Conservation (phyloP, 64 coral and sea anemone genomes). For the Pachyseris speciosa region DNA sequence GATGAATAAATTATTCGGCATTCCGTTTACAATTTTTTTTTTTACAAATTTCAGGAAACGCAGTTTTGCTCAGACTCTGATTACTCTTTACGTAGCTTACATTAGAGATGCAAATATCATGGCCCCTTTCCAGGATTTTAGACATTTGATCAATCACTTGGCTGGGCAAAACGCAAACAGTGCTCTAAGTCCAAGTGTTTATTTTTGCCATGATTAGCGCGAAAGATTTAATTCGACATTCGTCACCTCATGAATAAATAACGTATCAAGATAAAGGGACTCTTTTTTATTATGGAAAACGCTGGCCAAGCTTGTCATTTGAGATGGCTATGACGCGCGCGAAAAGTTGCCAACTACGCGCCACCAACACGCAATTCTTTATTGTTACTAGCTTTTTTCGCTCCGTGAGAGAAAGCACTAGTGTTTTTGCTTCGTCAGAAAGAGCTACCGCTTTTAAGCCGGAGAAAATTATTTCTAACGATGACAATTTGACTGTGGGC, state of each 20-base stretch:
- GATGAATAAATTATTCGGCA: too few species aligned
- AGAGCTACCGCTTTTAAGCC: background rate
- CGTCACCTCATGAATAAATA: conserved; percentile 16
- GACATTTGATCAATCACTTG: too few species aligned
- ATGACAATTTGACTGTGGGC: background rate
- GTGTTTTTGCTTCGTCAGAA: background rate
- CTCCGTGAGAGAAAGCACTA: background rate
- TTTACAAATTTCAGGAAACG: too few species aligned
- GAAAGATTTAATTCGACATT: background rate
- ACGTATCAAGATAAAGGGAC: background rate
- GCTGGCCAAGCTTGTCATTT: background rate
- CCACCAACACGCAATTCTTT: background rate
- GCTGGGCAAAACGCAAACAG: background rate
- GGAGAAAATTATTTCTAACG: background rate
- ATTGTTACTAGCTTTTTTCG: background rate
- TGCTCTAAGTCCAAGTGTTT: background rate
- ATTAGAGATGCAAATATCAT: too few species aligned
- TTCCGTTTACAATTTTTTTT: too few species aligned
- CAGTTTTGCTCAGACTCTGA: too few species aligned
- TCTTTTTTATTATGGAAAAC: background rate
- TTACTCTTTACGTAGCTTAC: too few species aligned
- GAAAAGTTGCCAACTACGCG: background rate
- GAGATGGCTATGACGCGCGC: conserved; percentile 6
- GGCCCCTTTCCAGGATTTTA: too few species aligned
- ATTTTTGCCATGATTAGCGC: background rate